Base-by-base conservation (phyloP, 2,113 vertebrate species). In the Leptodactylus fuscus region DNA sequence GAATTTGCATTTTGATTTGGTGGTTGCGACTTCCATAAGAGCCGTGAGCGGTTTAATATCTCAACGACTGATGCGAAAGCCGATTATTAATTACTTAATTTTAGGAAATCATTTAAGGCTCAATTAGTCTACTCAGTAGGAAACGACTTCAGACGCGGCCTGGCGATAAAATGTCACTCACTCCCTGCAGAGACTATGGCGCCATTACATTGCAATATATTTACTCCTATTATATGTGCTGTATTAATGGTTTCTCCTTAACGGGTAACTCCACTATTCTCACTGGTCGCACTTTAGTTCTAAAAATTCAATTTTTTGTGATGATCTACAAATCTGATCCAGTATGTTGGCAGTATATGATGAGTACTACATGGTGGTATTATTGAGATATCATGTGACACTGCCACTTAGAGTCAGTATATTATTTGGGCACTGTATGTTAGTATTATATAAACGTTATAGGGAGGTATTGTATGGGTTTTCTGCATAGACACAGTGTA, bases 61-160 rank as follows among this genome's bases (percentile, higher is more conserved):
- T 18, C 1, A 16, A 24, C 53, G 29, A 34, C 75, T 77, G 36
- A 53, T 53, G 75, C 49, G 13, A n/a, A n/a, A n/a, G 11, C 32
- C 34, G 75, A 53, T 58, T 58, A 78, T 78, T 78, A 78, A 78
- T 78, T 78, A 58, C 75, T 78, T 49, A 36, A 36, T 78, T 75
- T 78, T 36, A 38, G 38, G 20, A 58, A 55, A 55, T 78, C 48
- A 58, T 78, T 78, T 78, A 78, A 38, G 20, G 29, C 75, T 78
- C 51, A 78, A 78, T 78, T 78, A 78, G 27, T 58, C 51, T 78
- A 29, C 75, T 55, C 49, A 38, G 49, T 32, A 10, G 48, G 75
- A 76, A 51, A 27, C 16, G 24, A 49, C 48, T 77, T 77, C 16
- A 53, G 49, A 78, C 20, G 32, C 32, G 46, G 75, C 49, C 27